Base-by-base conservation (phyloP, 2,797 vertebrate genomes). In the Remorina albescens region DNA sequence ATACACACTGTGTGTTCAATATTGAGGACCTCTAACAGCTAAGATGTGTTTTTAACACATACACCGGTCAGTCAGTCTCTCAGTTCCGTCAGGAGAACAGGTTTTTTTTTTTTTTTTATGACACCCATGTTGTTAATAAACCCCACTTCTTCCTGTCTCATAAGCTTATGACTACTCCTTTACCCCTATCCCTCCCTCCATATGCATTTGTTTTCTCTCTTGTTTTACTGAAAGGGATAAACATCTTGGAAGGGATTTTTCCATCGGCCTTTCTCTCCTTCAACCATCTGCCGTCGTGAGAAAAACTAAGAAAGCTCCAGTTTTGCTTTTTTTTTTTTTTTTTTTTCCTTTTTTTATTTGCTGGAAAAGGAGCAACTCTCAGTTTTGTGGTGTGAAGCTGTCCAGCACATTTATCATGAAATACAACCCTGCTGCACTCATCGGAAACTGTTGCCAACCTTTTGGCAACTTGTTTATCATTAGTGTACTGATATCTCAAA, bases 201-300 rank as follows among this genome's bases (percentile, higher is more conserved):
- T 81, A 85, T 89, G 80, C 68, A 84, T 86, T 89, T 88, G 76
- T 86, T 90, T 89, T 90, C 80, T 69, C 62, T 85, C 83, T 71
- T 23, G 0, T 81, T 86, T 87, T 76, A 51, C 79, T 63, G 76
- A 85, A 88, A 81, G 86, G 65, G 67, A 88, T 77, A 81, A 91
- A 86, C 88, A 87, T 92, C 86, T 87, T 87, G 76, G 81, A 88
- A 82, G 61, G 60, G 61, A 85, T 84, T 84, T 82, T 72, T 75
- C 76, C 62, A 73, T 76, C 78, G 67, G 89, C 71, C 72, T 57
- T 74, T 81, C 73, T 80, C 63, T 82, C 66, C 67, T 81, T 84
- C 53, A 42, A 78, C 88, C 91, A 89, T 92, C 89, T 90, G 88
- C 81, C 82, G 16, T 44, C 32, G 83, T 21, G 36, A 83, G 72